Evolutionary conservation across 2,113 vertebrate genomes (phyloP).

Genomic region (Xenopus borealis): DNA sequence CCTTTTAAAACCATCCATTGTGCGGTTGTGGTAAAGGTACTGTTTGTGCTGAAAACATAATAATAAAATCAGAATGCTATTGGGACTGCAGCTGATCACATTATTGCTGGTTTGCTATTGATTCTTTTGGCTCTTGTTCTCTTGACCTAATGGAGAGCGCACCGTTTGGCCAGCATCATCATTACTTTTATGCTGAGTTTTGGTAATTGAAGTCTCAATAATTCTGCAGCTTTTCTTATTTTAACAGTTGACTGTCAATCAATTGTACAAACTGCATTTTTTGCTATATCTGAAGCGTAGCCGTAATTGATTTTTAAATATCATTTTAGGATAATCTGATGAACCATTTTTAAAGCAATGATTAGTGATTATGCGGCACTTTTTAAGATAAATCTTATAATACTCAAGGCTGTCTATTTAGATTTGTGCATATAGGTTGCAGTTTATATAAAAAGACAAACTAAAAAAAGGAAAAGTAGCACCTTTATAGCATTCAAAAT

Average conservation of each 20-base stretch:
- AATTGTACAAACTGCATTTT: conserved; percentile 7
- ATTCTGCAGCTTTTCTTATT: not conserved
- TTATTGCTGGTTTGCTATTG: conserved; percentile 9
- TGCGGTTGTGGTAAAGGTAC: conserved; percentile 4
- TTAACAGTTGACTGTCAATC: not conserved
- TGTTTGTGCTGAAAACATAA: conserved; percentile 21
- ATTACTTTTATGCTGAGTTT: conserved; percentile 7
- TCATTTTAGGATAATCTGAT: conserved; percentile 44
- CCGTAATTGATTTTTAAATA: conserved; percentile 58
- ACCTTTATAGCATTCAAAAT: no score
- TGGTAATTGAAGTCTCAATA: conserved; percentile 5
- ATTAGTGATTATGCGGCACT: no score
- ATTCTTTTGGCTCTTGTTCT: conserved; percentile 7
- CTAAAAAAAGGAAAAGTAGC: no score
- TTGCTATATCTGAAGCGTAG: conserved; percentile 45
- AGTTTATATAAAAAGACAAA: no score
- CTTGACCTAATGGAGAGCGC: not conserved
- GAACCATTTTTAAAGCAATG: conserved; percentile 21
- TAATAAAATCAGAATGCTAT: conserved; percentile 9
- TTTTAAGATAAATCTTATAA: no score
- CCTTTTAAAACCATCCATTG: not conserved
- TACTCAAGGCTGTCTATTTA: no score
- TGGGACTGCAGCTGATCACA: conserved; percentile 11
- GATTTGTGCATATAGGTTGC: no score
- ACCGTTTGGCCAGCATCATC: not conserved